Evolutionary conservation across 2,888 invertebrate genomes (phyloP), one percentile per base, ranked within the genome.

Genomic region (Geophilus truncorum): DNA sequence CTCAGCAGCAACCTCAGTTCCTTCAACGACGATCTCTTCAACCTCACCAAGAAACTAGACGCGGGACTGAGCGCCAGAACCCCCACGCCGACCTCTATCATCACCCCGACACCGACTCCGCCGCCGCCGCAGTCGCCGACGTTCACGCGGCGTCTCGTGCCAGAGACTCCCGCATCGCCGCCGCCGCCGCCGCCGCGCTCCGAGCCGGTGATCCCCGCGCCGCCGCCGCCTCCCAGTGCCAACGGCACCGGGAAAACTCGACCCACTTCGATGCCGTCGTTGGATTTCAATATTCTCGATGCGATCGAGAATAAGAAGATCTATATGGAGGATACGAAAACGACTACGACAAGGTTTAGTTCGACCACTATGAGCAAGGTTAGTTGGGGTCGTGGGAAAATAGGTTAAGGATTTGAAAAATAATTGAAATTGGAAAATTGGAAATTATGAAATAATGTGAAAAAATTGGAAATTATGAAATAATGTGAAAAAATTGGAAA

Each of bases 221-320:
- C 78, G 25, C 9, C 25, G 10, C 40, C 78, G 23, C 78, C 78
- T 1, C 78, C 78, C 78, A 76, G 23, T 28, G 21, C 6, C 76
- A 25, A 21, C 25, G 10, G 7, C 76, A 23, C 28, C 78, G n/a
- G 21, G 15, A 79, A 79, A 34, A 51, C 9, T 23, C 79, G 79
- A 28, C 79, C 79, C 12, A 30, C 18, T 10, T 51, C 51, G 10
- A 51, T 79, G 57, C 79, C 79, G 6, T 57, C 79, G 10, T 23
- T 79, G 15, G 79, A 79, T 30, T 57, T 79, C 30, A 62, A 79
- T 28, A 57, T 79, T 4, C 30, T 79, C 30, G 79, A 79, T 7
- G 62, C 62, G 18, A 79, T 79, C 30, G 79, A 79, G 62, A 79
- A 18, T 10, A 78, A 78, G 6, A 78, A 78, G 36, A 78, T 78